Conservation (phyloP, 2,888 invertebrate species). For the Bugula neritina region DNA sequence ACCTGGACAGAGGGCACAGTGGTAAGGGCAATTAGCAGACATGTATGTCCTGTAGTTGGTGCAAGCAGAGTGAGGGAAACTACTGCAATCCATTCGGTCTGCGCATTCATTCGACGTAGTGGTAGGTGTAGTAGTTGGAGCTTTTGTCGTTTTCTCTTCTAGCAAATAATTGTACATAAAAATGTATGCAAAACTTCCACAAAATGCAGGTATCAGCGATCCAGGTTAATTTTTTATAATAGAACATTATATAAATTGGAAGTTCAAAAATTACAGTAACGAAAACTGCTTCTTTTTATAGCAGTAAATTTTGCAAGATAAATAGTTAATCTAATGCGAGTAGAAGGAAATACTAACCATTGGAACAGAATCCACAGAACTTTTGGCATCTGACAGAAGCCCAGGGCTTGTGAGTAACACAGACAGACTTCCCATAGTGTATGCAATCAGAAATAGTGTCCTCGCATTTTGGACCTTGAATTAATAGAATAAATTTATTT, state of each 20-base stretch:
- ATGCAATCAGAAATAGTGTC: background rate
- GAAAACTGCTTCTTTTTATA: too few relatives aligned
- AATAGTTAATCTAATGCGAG: too few relatives aligned
- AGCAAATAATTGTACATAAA: too few relatives aligned
- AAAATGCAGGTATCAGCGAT: too few relatives aligned
- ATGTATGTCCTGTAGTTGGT: background rate
- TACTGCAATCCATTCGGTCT: background rate
- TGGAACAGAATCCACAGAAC: constrained; percentile 4
- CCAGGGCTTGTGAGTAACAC: background rate
- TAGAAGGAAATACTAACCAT: background rate
- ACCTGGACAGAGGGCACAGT: constrained; percentile 10
- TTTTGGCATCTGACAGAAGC: background rate
- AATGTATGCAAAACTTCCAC: too few relatives aligned
- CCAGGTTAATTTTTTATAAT: too few relatives aligned
- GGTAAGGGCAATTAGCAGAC: background rate
- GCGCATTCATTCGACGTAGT: background rate
- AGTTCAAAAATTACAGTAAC: too few relatives aligned
- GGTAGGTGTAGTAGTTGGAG: background rate
- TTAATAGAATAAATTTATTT: background rate
- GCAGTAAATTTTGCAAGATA: too few relatives aligned
- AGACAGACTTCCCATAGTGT: background rate
- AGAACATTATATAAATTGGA: too few relatives aligned
- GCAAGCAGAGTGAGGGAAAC: background rate
- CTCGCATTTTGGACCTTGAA: background rate
- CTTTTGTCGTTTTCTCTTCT: too few relatives aligned